Percentiles rank a stretch among this genome's conserved stretches.
These are phyloP conservation scores for Forpus xanthops DNA, from an alignment of 2,797 vertebrate species.

Conservation along the genomic window DNA sequence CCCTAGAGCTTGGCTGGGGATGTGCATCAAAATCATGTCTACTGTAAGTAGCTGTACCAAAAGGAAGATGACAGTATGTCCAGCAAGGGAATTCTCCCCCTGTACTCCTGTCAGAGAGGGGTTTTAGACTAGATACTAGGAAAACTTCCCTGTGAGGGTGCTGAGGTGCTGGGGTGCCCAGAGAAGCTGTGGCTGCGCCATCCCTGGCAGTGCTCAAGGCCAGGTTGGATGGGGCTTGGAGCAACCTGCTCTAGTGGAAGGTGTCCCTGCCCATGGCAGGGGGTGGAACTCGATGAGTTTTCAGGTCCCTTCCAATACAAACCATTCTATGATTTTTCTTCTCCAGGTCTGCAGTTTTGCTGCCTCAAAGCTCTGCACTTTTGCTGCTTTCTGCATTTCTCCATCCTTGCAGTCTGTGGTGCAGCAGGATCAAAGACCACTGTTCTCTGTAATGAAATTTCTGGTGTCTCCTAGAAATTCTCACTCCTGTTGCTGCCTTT, in stretches of 20 bases:
- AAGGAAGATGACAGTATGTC: neutral
- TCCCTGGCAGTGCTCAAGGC: neutral
- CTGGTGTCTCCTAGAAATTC: neutral
- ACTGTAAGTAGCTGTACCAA: neutral
- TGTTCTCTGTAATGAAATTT: neutral
- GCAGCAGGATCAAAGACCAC: neutral
- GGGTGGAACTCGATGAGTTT: neutral
- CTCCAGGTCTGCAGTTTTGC: neutral
- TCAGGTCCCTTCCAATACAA: neutral
- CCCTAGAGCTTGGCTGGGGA: neutral
- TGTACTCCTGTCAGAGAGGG: neutral
- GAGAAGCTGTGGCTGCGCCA: neutral
- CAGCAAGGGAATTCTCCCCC: neutral
- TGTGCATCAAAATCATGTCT: neutral
- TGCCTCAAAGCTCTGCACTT: neutral
- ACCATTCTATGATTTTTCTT: neutral
- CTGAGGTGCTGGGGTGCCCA: neutral
- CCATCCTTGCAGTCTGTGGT: rapidly evolving
- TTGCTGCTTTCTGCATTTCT: neutral
- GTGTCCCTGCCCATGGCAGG: neutral
- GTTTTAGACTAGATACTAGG: neutral
- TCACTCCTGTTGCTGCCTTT: neutral
- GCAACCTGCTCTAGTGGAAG: neutral
- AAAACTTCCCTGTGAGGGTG: neutral
- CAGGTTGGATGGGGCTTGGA: neutral